A percentile compares a stretch with the other conserved stretches of the same genome.
These are phyloP conservation scores for Petrocephalus microphthalmus DNA, from an alignment of 2,113 vertebrate species.

Conservation along the genomic window DNA sequence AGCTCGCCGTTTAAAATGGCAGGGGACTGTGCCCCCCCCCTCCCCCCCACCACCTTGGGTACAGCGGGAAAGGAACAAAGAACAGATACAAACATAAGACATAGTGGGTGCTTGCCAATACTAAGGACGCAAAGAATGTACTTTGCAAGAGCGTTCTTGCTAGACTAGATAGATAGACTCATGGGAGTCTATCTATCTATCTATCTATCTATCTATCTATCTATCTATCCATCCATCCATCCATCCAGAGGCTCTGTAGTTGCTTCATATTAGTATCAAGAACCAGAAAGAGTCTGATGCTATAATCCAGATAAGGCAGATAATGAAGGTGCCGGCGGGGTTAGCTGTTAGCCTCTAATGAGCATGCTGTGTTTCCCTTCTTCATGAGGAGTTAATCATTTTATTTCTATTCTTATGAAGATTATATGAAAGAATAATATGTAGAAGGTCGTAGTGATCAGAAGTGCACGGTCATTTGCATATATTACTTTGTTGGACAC, in stretches of 20 bases:
- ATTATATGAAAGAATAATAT: background rate
- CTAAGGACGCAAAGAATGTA: background rate
- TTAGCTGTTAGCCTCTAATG: background rate
- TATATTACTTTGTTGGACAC: background rate
- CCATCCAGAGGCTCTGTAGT: background rate
- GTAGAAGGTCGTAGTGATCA: background rate
- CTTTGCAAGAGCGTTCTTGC: background rate
- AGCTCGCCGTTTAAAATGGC: background rate
- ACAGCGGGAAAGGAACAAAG: background rate
- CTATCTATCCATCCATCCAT: background rate
- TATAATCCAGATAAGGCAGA: background rate
- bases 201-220: background rate
- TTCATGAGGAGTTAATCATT: background rate
- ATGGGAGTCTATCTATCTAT: too few species aligned
- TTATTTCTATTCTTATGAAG: background rate
- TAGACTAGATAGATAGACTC: too few species aligned
- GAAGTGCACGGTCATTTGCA: background rate
- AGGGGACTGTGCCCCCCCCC: background rate
- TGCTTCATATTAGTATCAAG: background rate
- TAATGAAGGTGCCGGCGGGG: background rate
- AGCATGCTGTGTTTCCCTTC: background rate
- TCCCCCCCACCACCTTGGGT: background rate
- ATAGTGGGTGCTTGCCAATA: too few species aligned
- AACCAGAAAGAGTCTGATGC: background rate
- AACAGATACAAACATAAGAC: background rate